Evolutionary conservation across 92 coral and sea anemone genomes (phyloP).

Genomic region (Micromussa lordhowensis): DNA sequence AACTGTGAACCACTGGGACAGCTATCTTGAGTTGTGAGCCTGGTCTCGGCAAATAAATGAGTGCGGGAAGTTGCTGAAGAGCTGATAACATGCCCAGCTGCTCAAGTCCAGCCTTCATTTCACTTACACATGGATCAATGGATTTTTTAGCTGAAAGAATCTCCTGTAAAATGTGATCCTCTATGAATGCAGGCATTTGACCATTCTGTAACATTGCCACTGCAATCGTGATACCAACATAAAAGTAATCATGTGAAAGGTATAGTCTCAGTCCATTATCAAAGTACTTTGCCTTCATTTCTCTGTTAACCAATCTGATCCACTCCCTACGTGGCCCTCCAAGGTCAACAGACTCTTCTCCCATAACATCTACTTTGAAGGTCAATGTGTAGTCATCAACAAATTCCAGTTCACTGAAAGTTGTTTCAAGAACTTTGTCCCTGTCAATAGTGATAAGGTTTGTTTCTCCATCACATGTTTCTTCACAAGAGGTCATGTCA

Average conservation of each 20-base stretch:
- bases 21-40: conserved; percentile 44
- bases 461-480: conserved; percentile 57
- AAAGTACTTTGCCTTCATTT: conserved; percentile 60
- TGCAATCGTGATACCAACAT: conserved; percentile 59
- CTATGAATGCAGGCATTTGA: conserved; percentile 43
- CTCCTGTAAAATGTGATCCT: conserved; percentile 57
- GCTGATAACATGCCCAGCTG: conserved; percentile 65
- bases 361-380: conserved; percentile 72
- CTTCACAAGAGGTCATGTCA: conserved; percentile 52
- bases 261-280: conserved; percentile 58
- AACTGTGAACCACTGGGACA: conserved; percentile 19
- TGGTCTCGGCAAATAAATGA: conserved; percentile 61
- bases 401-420: conserved; percentile 73
- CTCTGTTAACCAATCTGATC: conserved; percentile 55
- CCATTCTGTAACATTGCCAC: conserved; percentile 37
- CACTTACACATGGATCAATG: conserved; percentile 49
- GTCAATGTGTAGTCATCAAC: conserved; percentile 50
- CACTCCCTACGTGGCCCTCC: conserved; percentile 74
- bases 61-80: conserved; percentile 61
- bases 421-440: conserved; percentile 53
- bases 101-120: conserved; percentile 66
- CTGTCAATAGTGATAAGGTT: conserved; percentile 65
- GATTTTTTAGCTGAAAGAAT: conserved; percentile 40
- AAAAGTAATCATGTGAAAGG: conserved; percentile 51
- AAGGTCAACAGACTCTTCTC: conserved; percentile 67